Percentiles rank a stretch among this genome's conserved stretches.
Evolutionary conservation across 2,113 vertebrate species (phyloP).

Genomic region (Odontesthes bonariensis): DNA sequence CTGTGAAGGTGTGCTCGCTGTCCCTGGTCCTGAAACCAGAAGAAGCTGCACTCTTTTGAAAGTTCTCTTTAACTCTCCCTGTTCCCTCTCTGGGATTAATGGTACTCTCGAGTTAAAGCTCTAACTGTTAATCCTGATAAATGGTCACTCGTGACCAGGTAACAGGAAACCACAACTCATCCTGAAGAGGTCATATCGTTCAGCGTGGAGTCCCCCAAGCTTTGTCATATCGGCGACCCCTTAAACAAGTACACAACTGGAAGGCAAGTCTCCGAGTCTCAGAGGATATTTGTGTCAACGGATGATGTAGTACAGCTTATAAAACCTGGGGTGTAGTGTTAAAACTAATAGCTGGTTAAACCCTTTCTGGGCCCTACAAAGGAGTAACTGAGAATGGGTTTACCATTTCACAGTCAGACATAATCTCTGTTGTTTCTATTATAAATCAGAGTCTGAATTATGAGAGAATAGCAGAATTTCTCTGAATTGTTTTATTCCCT

Average conservation of each 20-base stretch:
- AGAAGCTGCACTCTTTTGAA: neutral
- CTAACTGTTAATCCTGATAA: neutral
- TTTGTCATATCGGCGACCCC: slow-evolving; percentile 17
- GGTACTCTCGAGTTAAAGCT: neutral
- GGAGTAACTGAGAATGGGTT: neutral
- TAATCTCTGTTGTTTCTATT: neutral
- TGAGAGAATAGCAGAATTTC: neutral
- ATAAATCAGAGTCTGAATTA: too few species aligned
- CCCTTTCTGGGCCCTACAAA: neutral
- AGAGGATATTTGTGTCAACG: neutral
- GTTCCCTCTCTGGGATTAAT: neutral
- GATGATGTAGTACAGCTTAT: neutral
- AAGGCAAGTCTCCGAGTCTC: neutral
- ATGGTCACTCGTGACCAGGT: neutral
- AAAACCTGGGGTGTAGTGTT: neutral
- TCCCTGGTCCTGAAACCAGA: slow-evolving; percentile 49
- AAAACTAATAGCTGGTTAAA: neutral
- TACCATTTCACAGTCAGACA: neutral
- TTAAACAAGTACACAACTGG: neutral
- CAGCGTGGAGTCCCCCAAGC: neutral
- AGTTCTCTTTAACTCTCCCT: neutral
- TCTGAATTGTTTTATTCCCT: neutral
- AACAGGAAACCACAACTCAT: slow-evolving; percentile 26
- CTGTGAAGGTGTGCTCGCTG: neutral
- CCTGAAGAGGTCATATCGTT: slow-evolving; percentile 11